Evolutionary conservation across 2,888 invertebrate species (phyloP), one percentile per base, ranked within the genome.

Genomic region (Eupithecia vulgata): DNA sequence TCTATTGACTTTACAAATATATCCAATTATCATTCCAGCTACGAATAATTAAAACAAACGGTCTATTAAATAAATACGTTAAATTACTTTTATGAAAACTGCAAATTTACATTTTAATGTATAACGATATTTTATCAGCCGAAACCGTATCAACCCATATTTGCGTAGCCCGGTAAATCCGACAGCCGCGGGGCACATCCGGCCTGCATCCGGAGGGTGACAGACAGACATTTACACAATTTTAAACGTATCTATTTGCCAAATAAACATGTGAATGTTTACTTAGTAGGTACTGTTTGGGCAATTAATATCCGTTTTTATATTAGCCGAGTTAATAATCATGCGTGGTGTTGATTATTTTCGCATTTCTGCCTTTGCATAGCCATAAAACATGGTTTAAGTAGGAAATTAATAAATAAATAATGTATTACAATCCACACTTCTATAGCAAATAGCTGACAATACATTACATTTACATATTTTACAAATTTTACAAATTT

Each of bases 181-280:
- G 78, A 82, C 73, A 77, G 72, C 76, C 70, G 76, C 79, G 79
- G 25, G 79, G 79, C 80, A 74, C 80, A 79, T 84, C 83, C 85
- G 83, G 79, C 76, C 74, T 73, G 77, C 78, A 75, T 81, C 81
- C 83, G 82, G 76, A 52, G 67, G 42, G 37, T 48, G 59, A 72
- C 73, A 70, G 48, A 76, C 75, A 70, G 72, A 77, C 81, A 81
- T 83, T 79, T 81, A 77, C 80, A 77, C 74, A 70, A 71, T 71
- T 73, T 68, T 72, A 69, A 79, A 72, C 79, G 30, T 79, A 71
- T 82, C 79, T 80, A 70, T 82, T 81, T 82, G 74, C 77, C 80
- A 81, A 82, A 81, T 81, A 81, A 79, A 81, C 52, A 68, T 40
- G 68, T 62, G 65, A 45, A 67, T 67, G 68, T 71, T 72, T 70